Conservation (phyloP, 2,113 vertebrate genomes). For the Urocitellus parryii region DNA sequence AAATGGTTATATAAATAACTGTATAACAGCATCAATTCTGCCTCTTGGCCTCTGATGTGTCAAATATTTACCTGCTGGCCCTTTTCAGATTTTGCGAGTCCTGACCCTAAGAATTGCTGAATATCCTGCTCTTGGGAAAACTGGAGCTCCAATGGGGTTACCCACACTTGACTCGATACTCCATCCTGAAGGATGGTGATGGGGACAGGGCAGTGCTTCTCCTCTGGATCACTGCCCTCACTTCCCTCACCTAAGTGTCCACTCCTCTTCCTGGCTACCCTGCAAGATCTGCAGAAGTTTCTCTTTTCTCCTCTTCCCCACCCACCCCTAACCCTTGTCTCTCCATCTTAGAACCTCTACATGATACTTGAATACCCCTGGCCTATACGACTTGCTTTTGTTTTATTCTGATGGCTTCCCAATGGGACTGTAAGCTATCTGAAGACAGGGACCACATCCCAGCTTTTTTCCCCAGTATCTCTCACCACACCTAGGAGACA, state of each 20-base stretch:
- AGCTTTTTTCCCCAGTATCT: no score
- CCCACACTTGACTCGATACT: not conserved
- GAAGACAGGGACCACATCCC: not conserved
- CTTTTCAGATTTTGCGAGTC: not conserved
- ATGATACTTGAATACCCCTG: no score
- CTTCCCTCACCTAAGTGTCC: no score
- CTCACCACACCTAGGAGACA: not conserved
- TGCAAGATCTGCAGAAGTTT: not conserved
- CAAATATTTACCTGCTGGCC: not conserved
- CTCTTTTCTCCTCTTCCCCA: not conserved
- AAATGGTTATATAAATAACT: not conserved
- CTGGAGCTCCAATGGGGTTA: accelerated
- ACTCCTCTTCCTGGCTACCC: not conserved
- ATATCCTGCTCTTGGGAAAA: not conserved
- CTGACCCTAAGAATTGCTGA: not conserved
- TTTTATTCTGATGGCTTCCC: not conserved
- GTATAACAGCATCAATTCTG: not conserved
- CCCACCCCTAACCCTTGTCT: not conserved
- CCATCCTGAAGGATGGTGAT: accelerated
- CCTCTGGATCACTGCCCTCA: no score
- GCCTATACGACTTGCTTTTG: not conserved
- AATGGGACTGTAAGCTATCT: not conserved
- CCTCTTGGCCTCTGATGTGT: not conserved
- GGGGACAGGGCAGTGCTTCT: not conserved
- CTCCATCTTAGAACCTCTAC: not conserved